Evolutionary conservation across 2,797 vertebrate species (phyloP).

Genomic region (Simalia tracyae): DNA sequence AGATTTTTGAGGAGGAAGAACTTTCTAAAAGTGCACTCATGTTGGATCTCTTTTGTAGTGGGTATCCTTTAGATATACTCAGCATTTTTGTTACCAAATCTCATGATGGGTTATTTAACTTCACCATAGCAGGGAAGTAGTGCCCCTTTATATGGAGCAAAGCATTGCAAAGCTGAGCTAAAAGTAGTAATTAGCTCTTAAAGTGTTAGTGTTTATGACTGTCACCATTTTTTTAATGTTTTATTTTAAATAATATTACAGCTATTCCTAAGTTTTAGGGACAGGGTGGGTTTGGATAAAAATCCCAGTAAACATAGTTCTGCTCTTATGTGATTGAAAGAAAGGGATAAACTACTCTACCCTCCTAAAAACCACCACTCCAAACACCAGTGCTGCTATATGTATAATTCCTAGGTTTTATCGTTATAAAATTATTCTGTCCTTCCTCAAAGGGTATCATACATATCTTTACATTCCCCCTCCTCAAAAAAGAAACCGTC

Average conservation of each 20-base stretch:
- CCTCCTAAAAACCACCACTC: neutral
- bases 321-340: neutral
- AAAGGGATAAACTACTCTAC: neutral
- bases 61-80: neutral
- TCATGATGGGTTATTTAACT: neutral
- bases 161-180: neutral
- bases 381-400: neutral
- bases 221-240: constrained; percentile 7
- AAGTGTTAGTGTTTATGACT: neutral
- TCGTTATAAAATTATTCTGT: neutral
- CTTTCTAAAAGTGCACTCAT: neutral
- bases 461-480: neutral
- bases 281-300: constrained; percentile 4
- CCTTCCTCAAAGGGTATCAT: neutral
- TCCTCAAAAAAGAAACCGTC: neutral
- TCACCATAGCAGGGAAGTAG: neutral
- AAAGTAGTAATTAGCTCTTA: neutral
- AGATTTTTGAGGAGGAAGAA: neutral
- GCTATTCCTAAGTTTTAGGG: neutral
- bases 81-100: neutral
- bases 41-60: neutral
- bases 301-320: constrained; percentile 3
- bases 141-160: neutral
- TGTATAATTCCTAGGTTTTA: neutral
- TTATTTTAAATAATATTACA: constrained; percentile 12